Conservation (phyloP, 2,113 vertebrate genomes). For the Spea bombifrons region DNA sequence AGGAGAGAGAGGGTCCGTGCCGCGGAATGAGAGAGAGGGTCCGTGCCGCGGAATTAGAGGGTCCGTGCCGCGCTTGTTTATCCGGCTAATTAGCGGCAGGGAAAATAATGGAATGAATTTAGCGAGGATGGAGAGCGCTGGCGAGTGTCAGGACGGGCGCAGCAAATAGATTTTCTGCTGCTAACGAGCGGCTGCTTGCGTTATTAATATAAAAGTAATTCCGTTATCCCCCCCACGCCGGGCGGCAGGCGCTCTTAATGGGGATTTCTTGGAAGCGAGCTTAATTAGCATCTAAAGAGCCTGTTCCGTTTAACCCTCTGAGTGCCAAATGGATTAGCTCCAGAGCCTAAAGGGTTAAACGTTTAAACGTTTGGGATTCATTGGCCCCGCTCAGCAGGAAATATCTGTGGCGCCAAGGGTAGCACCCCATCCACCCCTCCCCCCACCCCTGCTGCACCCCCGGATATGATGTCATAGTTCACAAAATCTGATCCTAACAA, state of each 20-base stretch:
- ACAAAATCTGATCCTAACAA: too few relatives aligned
- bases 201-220: slow-evolving; percentile 58
- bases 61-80: slow-evolving; percentile 16
- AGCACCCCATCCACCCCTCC: too few relatives aligned
- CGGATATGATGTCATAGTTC: too few relatives aligned
- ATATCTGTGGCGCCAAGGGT: too few relatives aligned
- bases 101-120: slow-evolving; percentile 57
- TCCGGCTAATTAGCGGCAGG: slow-evolving; percentile 51
- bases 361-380: too few relatives aligned
- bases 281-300: not conserved
- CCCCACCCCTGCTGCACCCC: too few relatives aligned
- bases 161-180: slow-evolving; percentile 50
- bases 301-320: not conserved
- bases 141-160: slow-evolving; percentile 50
- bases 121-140: slow-evolving; percentile 51
- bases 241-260: slow-evolving; percentile 57
- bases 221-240: slow-evolving; percentile 59
- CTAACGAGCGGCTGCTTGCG: slow-evolving; percentile 47
- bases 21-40: too few relatives aligned
- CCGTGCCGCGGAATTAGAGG: too few relatives aligned
- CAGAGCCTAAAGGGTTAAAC: too few relatives aligned
- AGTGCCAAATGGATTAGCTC: not conserved
- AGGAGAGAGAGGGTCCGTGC: too few relatives aligned
- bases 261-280: slow-evolving; percentile 52
- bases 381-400: too few relatives aligned